Evolutionary conservation across 2,797 vertebrate species (phyloP).

Genomic region (Phataginus tricuspis): DNA sequence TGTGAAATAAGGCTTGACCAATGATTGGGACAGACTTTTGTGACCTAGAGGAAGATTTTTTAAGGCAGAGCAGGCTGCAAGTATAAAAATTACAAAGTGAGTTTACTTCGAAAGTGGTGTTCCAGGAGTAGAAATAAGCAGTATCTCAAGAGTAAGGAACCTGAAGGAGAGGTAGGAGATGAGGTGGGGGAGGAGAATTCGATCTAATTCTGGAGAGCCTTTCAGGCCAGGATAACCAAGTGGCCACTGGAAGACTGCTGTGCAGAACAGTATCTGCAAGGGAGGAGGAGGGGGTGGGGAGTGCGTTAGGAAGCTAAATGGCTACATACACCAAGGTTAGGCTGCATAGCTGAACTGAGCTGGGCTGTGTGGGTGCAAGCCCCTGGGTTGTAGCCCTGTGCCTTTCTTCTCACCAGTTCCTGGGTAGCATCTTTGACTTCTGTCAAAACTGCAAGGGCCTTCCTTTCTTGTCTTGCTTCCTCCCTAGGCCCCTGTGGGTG

Average conservation of each 20-base stretch:
- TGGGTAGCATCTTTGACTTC: background rate
- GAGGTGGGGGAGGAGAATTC: background rate
- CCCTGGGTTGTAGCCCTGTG: background rate
- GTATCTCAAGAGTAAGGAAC: background rate
- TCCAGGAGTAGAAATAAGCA: background rate
- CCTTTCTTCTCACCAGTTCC: background rate
- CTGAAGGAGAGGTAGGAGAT: background rate
- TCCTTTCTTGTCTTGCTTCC: background rate
- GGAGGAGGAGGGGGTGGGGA: background rate
- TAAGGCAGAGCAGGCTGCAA: background rate
- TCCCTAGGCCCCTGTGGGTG: conserved; percentile 82
- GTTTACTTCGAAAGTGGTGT: background rate
- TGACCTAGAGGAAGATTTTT: background rate
- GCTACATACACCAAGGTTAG: no score
- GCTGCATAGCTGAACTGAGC: rapidly evolving
- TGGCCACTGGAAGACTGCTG: background rate
- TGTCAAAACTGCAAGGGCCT: background rate
- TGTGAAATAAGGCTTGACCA: background rate
- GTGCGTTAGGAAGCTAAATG: background rate
- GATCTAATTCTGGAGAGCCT: background rate
- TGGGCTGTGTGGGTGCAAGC: background rate
- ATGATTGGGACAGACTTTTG: background rate
- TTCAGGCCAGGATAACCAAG: background rate
- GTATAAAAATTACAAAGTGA: background rate
- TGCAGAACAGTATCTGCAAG: background rate